Evolutionary conservation across 2,113 vertebrate genomes (phyloP), one percentile per base, ranked within the genome.

Genomic region (Nipponia nippon): DNA sequence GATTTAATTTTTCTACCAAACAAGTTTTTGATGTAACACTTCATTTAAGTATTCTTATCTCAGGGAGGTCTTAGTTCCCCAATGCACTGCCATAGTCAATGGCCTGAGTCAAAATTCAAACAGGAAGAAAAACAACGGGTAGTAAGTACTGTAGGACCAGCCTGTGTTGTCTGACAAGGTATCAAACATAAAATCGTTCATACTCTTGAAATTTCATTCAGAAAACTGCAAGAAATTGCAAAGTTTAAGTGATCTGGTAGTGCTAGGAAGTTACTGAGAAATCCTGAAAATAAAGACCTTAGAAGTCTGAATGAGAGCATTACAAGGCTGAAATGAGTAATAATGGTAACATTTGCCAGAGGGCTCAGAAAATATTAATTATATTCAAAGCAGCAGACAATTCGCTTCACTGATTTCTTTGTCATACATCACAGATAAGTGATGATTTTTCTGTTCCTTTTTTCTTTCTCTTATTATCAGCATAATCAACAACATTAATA

Each of bases 381-480:
- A 91, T 56, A 96, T 63, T 83, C 84, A 38, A 70, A 86, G 89
- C 83, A 83, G 76, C 83, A 95, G 76, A 70, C 83, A 88, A 50
- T 47, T n/a, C 17, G 62, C 62, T 75, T 50, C 67, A 34, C 36
- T 34, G 88, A 67, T 44, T 90, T 77, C 82, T 73, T 40, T 58
- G 78, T 55, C 73, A 22, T 34, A 40, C 56, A 56, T 17, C 70
- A 81, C 85, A 75, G 78, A 62, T 34, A 58, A 77, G 65, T 87
- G 50, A 52, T 84, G 73, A 29, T 23, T 90, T 82, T 55, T 22
- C 84, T 75, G 58, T 44, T 81, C 65, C 73, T 32, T 44, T 40
- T 81, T 44, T 18, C 52, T 34, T 40, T 36, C 73, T 61, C 59
- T 47, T 27, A 38, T 34, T 27, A 66, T 40, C 82, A 90, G 55